Evolutionary conservation across 2,888 invertebrate genomes (phyloP), one percentile per base, ranked within the genome.

Genomic region (Drosophila formosana): DNA sequence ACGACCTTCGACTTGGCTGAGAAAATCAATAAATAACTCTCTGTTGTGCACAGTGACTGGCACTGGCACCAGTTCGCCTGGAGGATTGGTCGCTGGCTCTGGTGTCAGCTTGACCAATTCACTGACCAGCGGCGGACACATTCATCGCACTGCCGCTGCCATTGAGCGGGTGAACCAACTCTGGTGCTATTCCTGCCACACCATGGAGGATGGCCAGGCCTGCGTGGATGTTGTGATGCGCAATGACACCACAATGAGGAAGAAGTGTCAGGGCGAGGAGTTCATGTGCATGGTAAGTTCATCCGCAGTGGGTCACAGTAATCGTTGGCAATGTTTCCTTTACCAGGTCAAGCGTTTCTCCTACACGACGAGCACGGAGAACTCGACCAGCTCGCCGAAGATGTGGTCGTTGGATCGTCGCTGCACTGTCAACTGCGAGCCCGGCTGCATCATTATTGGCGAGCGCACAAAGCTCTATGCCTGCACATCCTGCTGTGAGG

Each of bases 371-470:
- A 96, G 96, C 61, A 97, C 95, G 0, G 97, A 97, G 89, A 97
- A 97, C 90, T 93, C 94, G 28, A 95, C 95, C 0, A 96, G 96
- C 0, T 95, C 94, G 8, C 95, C 95, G 0, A 95, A 95, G 90
- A 95, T 96, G 94, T 97, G 97, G 97, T 95, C 96, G 0, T 90
- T 97, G 64, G 96, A 97, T 91, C 94, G 97, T 9, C 96, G 96
- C 90, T 97, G 97, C 90, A 95, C 96, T 0, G 95, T 95, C 82
- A 95, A 95, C 87, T 98, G 97, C 92, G 97, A 97, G 81, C 95
- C 97, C 0, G 97, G 97, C 9, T 97, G 97, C 92, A 97, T 97
- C 86, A 95, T 97, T 53, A 97, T 98, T 76, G 97, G 97, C 0
- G 97, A 98, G 91, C 93, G 97, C 52, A 97, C 97, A 4, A 97